Base-by-base conservation (phyloP, 1,140 invertebrate species). In the Musca vetustissima region DNA sequence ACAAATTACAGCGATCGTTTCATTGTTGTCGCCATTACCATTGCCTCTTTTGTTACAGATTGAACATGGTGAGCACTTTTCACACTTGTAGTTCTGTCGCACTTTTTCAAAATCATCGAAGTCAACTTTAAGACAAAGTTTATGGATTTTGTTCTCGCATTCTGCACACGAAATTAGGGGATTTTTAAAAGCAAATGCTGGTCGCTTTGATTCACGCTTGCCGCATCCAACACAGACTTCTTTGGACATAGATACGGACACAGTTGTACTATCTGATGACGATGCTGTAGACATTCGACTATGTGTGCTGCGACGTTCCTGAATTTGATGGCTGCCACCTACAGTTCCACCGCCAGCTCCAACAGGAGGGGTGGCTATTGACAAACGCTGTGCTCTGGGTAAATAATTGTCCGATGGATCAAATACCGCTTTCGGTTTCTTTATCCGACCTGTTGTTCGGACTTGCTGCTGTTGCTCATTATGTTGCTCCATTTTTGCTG, bases 341-440 rank as follows among this genome's bases (percentile, higher is more conserved):
- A 15, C 21, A 49, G 24, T 11, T 4, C 32, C n/a, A 1, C n/a
- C n/a, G n/a, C 14, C 49, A 4, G 32, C 25, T 3, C 24, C 57
- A 24, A 11, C 53, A 17, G 50, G 32, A 7, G 59, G 50, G 64
- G 74, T n/a, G 71, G 25, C 9, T 48, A 36, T 24, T 22, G 21
- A 25, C 64, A 71, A 24, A 69, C 72, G 65, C 64, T 73, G 67
- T 69, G 74, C 22, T 71, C 87, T 88, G 6, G 88, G 87, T n/a
- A 90, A 74, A 75, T 89, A 86, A 72, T 88, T 89, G 68, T 91
- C 89, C 0, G 89, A 91, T n/a, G 89, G 89, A 83, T 91, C 89
- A 72, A 90, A 90, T 1, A 91, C 89, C 71, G 88, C 88, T 72
- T 89, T 90, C 0, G 79, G 79, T 76, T 81, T 81, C 76, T 81